Base-by-base conservation (phyloP, 1,140 invertebrate genomes). In the Archegozetes longisetosus region DNA sequence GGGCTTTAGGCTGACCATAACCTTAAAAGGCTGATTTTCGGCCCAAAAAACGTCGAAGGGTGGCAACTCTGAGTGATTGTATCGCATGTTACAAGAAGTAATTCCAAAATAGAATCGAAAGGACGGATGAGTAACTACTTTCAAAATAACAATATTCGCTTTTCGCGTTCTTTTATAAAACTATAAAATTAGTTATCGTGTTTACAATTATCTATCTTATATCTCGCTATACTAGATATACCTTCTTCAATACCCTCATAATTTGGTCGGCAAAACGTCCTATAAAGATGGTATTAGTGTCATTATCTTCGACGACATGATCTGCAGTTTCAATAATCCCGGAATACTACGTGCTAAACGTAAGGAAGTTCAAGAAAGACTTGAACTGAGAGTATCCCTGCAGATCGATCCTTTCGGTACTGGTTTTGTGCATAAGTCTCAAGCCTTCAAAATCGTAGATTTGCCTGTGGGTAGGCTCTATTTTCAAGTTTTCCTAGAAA, bases 261-360 rank as follows among this genome's bases (percentile, higher is more conserved):
- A 93, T 74, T 76, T 97, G 40, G 91, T 95, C 2, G 91, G 91
- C 0, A 86, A 88, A 67, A 90, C 94, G 66, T 80, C 80, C 9
- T 95, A 91, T 71, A 84, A 84, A 68, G 82, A 83, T 68, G 92
- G 92, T 32, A 86, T 95, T 32, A 94, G 89, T 73, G 81, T 82
- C 17, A 79, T 81, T n/a, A 22, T 40, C 58, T 46, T 60, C 32
- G 3, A 3, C 40, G 25, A 28, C 3, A 14, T 27, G 13, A n/a
- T 62, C 51, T 24, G 62, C 65, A 59, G 40, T 50, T 95, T 97
- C 70, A 83, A 84, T 52, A 92, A 94, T 75, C 77, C 96, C 64
- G 92, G 91, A 13, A 94, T 97, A 64, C 91, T 95, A 68, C 96
- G 91, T 75, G 88, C 93, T 1, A 96, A 95, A 73, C 87, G 88